Evolutionary conservation across 2,113 vertebrate genomes (phyloP), one percentile per base, ranked within the genome.

Genomic region (Ondatra zibethicus): DNA sequence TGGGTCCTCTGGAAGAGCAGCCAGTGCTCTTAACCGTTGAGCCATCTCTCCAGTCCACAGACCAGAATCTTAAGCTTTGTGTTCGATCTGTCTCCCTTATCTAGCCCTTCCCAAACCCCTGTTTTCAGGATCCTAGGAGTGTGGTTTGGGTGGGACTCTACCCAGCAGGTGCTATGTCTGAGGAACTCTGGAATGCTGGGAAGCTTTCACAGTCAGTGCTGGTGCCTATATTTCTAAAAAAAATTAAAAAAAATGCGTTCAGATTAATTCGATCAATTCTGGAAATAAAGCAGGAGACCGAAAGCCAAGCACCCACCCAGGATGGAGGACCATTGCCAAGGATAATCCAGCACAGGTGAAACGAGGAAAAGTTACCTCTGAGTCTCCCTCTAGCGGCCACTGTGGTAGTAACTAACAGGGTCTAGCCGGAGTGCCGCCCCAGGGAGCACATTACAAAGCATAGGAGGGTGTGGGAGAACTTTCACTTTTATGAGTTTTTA

Each of bases 311-410:
- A 27, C n/a, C 42, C 14, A 5, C 50, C n/a, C 21, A 19, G 52
- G 3, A 25, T 78, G 42, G 2, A 78, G 55, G 7, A 75, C n/a
- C 13, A 65, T 66, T 33, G 45, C 76, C 5, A 36, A 80, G 68
- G 89, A 3, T 66, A 52, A 5, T 33, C 10, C 5, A 23, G 19
- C 81, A 42, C 70, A 50, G 17, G 66, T 70, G 42, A 29, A 66
- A 75, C 7, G n/a, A 50, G 47, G 19, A 55, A 93, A 78, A 77
- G 11, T 63, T 39, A 39, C 10, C 45, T 1, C 61, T 9, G 29
- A 23, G 72, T 50, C 72, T 89, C 92, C 88, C 90, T 92, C 95
- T 93, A 84, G 89, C 0, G 63, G 78, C 78, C 36, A 36, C 5
- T 45, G 27, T 31, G 96, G 82, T 80, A 33, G 66, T 68, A 52